These are phyloP conservation scores for Zaprionus vittiger DNA, from an alignment of 1,140 invertebrate genomes.

Conservation along the genomic window DNA sequence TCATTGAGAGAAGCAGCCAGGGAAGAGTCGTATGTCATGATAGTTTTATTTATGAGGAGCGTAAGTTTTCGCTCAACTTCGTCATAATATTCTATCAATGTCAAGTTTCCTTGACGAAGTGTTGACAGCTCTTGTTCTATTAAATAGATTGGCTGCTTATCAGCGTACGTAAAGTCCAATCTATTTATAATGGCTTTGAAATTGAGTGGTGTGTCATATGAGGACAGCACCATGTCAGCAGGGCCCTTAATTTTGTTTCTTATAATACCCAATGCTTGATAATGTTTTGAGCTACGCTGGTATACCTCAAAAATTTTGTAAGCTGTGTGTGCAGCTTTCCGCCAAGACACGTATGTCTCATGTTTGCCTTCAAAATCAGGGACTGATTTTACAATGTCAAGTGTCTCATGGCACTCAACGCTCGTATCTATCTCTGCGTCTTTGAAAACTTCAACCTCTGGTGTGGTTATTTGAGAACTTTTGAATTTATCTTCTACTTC, in stretches of 20 bases:
- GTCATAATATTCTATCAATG: constrained; percentile 30
- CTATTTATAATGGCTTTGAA: constrained; percentile 47
- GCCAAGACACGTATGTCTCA: constrained; percentile 49
- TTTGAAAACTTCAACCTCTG: no score
- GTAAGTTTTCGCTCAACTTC: constrained; percentile 35
- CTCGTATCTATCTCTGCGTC: no score
- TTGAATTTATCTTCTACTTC: no score
- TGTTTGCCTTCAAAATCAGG: constrained; percentile 45
- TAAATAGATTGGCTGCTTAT: constrained; percentile 44
- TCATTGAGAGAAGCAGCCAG: constrained; percentile 21
- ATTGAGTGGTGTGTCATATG: constrained; percentile 44
- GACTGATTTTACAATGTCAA: constrained; percentile 49
- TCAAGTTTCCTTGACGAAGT: constrained; percentile 28
- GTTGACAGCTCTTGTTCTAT: constrained; percentile 30
- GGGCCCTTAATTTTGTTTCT: constrained; percentile 55
- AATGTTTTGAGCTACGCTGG: constrained; percentile 45
- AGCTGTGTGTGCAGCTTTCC: constrained; percentile 43
- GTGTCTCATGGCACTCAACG: no score
- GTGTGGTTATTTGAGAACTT: no score
- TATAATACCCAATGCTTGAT: constrained; percentile 46
- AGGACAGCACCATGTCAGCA: constrained; percentile 44
- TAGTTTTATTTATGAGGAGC: constrained; percentile 40
- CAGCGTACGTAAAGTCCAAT: constrained; percentile 44
- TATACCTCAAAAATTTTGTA: constrained; percentile 51
- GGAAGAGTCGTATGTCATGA: constrained; percentile 38